Evolutionary conservation across 2,797 vertebrate genomes (phyloP).

Genomic region (Artibeus jamaicensis): DNA sequence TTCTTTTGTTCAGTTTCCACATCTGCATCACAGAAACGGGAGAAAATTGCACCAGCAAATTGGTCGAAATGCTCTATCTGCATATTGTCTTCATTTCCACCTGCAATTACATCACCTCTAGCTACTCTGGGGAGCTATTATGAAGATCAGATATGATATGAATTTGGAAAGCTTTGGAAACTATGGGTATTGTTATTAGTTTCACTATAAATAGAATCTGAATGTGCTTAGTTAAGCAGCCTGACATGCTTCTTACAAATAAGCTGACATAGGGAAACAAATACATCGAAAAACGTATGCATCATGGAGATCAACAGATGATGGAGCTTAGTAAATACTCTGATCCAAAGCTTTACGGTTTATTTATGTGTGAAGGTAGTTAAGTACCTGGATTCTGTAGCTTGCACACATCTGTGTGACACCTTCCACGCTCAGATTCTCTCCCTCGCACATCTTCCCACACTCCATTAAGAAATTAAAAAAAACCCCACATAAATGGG

Average conservation of each 20-base stretch:
- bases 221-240: background rate
- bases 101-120: background rate
- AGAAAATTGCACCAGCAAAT: background rate
- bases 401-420: background rate
- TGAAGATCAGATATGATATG: background rate
- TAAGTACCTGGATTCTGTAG: background rate
- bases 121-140: background rate
- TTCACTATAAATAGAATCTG: background rate
- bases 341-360: background rate
- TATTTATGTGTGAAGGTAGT: background rate
- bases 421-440: background rate
- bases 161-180: background rate
- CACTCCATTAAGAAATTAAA: background rate
- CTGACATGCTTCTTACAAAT: background rate
- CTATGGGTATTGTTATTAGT: background rate
- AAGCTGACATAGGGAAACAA: background rate
- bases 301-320: background rate
- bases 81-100: background rate
- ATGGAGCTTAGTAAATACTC: background rate
- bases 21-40: conserved; percentile 36
- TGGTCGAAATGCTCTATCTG: background rate
- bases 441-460: background rate
- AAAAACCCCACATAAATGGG: background rate
- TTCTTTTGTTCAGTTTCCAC: background rate
- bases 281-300: background rate